A percentile compares a stretch with the other conserved stretches of the same genome.
Evolutionary conservation across 2,888 invertebrate species (phyloP).

Genomic region (Tyria jacobaeae): DNA sequence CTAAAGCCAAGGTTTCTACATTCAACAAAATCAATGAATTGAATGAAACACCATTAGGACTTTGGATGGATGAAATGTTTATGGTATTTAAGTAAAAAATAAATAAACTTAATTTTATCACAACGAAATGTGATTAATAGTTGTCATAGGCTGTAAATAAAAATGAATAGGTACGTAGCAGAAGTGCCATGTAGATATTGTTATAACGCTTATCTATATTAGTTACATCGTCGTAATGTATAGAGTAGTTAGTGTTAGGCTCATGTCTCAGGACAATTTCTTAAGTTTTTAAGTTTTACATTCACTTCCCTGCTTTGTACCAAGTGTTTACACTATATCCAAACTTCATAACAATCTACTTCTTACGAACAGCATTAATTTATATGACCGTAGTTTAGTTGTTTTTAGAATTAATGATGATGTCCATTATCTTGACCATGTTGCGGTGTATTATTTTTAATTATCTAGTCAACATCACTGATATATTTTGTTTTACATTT

Average conservation of each 20-base stretch:
- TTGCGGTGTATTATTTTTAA: neutral
- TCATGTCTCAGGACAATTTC: neutral
- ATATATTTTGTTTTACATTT: constrained; percentile 28
- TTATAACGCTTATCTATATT: neutral
- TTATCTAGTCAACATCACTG: neutral
- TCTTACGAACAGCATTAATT: neutral
- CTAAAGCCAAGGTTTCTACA: neutral
- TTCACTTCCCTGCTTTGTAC: neutral
- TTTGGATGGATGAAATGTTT: constrained; percentile 5
- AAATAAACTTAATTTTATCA: neutral
- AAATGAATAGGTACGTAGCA: constrained; percentile 1
- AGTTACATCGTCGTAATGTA: neutral
- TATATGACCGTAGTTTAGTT: neutral
- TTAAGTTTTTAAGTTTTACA: neutral
- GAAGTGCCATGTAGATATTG: neutral
- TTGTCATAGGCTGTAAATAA: neutral
- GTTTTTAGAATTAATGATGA: neutral
- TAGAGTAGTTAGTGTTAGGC: neutral
- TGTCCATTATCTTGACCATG: neutral
- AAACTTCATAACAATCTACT: neutral
- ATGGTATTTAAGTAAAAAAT: constrained; percentile 7
- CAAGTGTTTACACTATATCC: neutral
- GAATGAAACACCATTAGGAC: constrained; percentile 1
- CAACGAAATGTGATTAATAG: neutral
- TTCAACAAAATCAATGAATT: neutral